Percentiles rank a stretch among this genome's conserved stretches.
Conservation (phyloP, 2,888 invertebrate species). For the Magallana nippona region DNA sequence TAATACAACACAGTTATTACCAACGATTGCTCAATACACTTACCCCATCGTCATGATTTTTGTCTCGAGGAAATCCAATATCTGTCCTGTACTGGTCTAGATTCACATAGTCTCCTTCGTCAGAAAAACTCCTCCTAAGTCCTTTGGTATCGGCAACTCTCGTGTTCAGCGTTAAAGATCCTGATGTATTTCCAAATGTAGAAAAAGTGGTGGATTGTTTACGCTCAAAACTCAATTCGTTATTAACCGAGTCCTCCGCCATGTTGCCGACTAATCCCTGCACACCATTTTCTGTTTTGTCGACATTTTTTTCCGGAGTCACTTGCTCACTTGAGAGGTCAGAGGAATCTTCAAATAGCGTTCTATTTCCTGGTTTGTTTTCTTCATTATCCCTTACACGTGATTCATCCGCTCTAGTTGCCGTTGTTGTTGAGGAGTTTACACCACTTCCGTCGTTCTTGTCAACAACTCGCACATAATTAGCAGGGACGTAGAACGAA, state of each 20-base stretch:
- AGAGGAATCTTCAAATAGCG: constrained; percentile 27
- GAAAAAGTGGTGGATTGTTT: constrained; percentile 31
- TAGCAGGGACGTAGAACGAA: constrained; percentile 72
- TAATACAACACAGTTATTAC: too few species aligned
- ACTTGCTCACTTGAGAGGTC: constrained; percentile 25
- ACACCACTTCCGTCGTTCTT: constrained; percentile 46
- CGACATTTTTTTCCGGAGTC: constrained; percentile 33
- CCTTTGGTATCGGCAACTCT: neutral
- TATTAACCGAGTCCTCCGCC: neutral
- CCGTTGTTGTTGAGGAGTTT: constrained; percentile 37
- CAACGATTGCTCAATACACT: neutral
- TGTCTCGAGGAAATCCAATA: constrained; percentile 49
- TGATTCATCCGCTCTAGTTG: constrained; percentile 45
- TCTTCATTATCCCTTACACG: constrained; percentile 42
- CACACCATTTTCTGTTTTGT: constrained; percentile 27
- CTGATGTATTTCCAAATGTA: constrained; percentile 30
- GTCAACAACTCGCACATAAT: constrained; percentile 67
- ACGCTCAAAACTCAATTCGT: constrained; percentile 21
- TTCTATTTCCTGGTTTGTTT: constrained; percentile 20
- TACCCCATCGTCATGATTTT: neutral
- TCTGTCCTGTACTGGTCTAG: constrained; percentile 62
- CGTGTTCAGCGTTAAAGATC: constrained; percentile 17
- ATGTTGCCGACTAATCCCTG: constrained; percentile 8
- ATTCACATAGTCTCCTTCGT: constrained; percentile 68
- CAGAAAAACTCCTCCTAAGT: constrained; percentile 50